Evolutionary conservation across 2,888 invertebrate genomes (phyloP).

Genomic region (Melieria crassipennis): DNA sequence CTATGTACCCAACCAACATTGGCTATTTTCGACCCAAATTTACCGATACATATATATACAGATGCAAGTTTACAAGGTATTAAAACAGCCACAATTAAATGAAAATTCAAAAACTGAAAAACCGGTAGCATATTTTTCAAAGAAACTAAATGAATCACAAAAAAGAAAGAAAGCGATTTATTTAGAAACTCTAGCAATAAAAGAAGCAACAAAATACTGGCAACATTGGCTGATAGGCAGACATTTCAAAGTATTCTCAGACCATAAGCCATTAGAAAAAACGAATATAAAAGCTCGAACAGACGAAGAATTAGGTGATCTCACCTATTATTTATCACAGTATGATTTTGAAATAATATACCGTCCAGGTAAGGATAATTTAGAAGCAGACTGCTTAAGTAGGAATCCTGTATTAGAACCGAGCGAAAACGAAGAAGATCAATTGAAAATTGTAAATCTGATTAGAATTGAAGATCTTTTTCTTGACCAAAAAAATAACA

Average conservation of each 20-base stretch:
- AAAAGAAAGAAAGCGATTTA: neutral
- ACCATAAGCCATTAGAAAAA: slow-evolving; percentile 16
- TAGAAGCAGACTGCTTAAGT: slow-evolving; percentile 37
- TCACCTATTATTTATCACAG: slow-evolving; percentile 34
- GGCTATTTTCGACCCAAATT: slow-evolving; percentile 41
- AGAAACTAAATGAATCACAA: slow-evolving; percentile 26
- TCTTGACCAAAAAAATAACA: slow-evolving; percentile 19
- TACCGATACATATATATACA: slow-evolving; percentile 41
- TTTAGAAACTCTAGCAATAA: slow-evolving; percentile 1
- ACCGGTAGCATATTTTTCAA: slow-evolving; percentile 41
- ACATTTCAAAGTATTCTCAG: neutral
- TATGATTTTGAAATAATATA: slow-evolving; percentile 38
- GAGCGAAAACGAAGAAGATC: slow-evolving; percentile 25
- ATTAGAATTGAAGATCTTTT: slow-evolving; percentile 15
- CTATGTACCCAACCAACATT: slow-evolving; percentile 40
- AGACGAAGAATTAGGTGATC: slow-evolving; percentile 36
- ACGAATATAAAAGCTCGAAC: slow-evolving; percentile 35
- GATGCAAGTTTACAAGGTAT: slow-evolving; percentile 40
- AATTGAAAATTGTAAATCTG: slow-evolving; percentile 29
- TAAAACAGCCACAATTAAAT: slow-evolving; percentile 41
- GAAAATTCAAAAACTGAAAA: slow-evolving; percentile 29
- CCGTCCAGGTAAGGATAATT: slow-evolving; percentile 32
- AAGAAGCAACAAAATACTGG: neutral
- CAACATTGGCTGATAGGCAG: neutral
- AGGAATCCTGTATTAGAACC: slow-evolving; percentile 38